A percentile compares a stretch with the other conserved stretches of the same genome.
Evolutionary conservation across 2,797 vertebrate genomes (phyloP).

Genomic region (Etheostoma perlongum): DNA sequence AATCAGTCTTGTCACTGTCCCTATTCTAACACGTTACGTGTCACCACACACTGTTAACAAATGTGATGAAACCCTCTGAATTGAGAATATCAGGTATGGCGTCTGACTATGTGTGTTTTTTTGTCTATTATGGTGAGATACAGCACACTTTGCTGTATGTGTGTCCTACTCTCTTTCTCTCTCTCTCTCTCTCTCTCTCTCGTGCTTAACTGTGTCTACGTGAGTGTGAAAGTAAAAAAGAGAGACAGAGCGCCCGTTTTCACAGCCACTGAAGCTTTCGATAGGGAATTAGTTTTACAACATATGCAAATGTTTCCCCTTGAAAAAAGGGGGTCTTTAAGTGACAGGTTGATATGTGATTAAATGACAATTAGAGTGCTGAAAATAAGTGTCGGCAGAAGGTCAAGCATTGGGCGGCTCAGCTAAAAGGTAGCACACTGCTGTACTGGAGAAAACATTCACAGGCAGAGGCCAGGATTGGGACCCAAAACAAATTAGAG

Average conservation of each 20-base stretch:
- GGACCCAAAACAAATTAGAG: conserved; percentile 86
- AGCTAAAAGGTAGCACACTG: conserved; percentile 86
- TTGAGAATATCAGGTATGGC: conserved; percentile 76
- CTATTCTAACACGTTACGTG: conserved; percentile 81
- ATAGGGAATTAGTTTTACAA: conserved; percentile 89
- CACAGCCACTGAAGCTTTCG: conserved; percentile 83
- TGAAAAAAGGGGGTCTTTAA: conserved; percentile 85
- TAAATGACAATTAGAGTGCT: conserved; percentile 89
- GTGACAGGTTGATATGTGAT: conserved; percentile 91
- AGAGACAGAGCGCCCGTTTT: conserved; percentile 67
- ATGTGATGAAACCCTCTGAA: conserved; percentile 81
- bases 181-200: conserved; percentile 27
- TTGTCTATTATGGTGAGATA: conserved; percentile 80
- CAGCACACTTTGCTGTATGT: conserved; percentile 32
- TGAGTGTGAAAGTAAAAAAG: conserved; percentile 73
- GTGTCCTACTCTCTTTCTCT: conserved; percentile 12
- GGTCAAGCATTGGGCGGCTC: conserved; percentile 84
- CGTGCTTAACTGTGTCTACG: conserved; percentile 64
- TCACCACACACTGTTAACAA: conserved; percentile 84
- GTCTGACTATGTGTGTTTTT: conserved; percentile 76
- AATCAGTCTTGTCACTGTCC: conserved; percentile 70
- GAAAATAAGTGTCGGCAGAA: conserved; percentile 83
- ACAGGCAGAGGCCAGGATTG: conserved; percentile 78
- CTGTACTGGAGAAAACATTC: conserved; percentile 79
- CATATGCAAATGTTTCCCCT: conserved; percentile 87